Base-by-base conservation (phyloP, 2,888 invertebrate species). In the Mesochorus sp. region DNA sequence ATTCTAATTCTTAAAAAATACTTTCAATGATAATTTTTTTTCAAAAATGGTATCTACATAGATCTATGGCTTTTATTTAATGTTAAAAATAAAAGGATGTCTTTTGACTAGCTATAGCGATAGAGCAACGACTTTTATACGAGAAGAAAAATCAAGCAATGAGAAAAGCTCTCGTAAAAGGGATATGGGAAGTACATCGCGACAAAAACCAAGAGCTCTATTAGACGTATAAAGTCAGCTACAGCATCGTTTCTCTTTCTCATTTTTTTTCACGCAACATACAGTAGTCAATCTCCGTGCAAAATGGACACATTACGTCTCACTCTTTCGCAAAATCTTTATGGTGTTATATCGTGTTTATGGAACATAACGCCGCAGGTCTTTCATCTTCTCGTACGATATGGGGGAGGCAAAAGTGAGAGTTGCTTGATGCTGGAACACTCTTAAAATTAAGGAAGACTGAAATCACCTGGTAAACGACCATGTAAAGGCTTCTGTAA, bases 281-380 rank as follows among this genome's bases (percentile, higher is more conserved):
- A 26, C 42, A 37, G 34, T 49, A 67, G 49, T 77, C 71, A 71
- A 80, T 81, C 79, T 81, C 64, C 57, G 76, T 47, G 26, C 26
- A 39, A 39, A 10, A 42, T 51, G 70, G 53, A 49, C 59, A 66
- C 75, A 71, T 72, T 42, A 61, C 28, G 24, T 79, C 66, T 66
- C 80, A 75, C 70, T 57, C 66, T 39, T 80, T 83, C 79, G 64
- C 81, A 80, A 61, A 42, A 83, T 80, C 71, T 85, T 85, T 85
- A 85, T 83, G 84, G 85, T 85, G 85, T 86, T 88, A n/a, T 85
- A 85, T 84, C 85, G 85, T 82, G 82, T 87, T 88, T 88, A 87
- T 85, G 85, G 85, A 82, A 79, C 82, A 85, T 86, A 85, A 86
- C 85, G 80, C 85, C 77, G 81, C 84, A 77, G 83, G 84, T 76